Evolutionary conservation across 2,113 vertebrate genomes (phyloP).

Genomic region (Coturnix japonica): DNA sequence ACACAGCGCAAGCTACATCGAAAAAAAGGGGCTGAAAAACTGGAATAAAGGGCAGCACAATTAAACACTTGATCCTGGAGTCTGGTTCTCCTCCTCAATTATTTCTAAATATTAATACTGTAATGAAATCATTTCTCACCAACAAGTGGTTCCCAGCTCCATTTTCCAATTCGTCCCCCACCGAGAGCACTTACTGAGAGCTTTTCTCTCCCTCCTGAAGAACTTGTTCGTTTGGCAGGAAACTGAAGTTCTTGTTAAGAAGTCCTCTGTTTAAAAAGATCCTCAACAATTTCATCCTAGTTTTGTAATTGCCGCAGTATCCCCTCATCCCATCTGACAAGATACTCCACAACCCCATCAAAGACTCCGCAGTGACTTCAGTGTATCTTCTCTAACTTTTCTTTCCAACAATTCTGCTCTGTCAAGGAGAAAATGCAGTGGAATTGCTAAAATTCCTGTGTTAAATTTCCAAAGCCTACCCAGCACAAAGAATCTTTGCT

Average conservation of each 20-base stretch:
- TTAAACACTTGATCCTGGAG: conserved; percentile 14
- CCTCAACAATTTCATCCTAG: conserved; percentile 14
- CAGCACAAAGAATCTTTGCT: neutral
- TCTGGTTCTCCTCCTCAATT: conserved; percentile 37
- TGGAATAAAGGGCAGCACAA: neutral
- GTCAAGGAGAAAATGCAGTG: neutral
- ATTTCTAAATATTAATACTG: conserved; percentile 57
- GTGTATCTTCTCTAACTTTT: neutral
- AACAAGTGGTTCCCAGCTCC: conserved; percentile 37
- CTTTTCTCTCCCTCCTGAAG: conserved; percentile 28
- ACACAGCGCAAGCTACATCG: neutral
- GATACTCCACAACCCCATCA: neutral
- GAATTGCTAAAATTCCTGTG: neutral
- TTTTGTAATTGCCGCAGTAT: neutral
- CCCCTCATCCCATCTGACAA: neutral
- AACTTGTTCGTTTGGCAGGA: conserved; percentile 54
- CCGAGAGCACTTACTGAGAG: conserved; percentile 44
- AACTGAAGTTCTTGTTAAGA: conserved; percentile 23
- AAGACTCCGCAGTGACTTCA: neutral
- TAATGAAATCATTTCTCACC: conserved; percentile 34
- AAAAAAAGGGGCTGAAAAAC: neutral
- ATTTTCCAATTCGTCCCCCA: conserved; percentile 16
- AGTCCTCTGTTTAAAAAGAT: conserved; percentile 4
- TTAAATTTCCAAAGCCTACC: neutral
- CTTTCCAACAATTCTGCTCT: neutral